phyloP scores from a whole-genome alignment of 2,797 vertebrate species.

The Nothura maculosa region DNA sequence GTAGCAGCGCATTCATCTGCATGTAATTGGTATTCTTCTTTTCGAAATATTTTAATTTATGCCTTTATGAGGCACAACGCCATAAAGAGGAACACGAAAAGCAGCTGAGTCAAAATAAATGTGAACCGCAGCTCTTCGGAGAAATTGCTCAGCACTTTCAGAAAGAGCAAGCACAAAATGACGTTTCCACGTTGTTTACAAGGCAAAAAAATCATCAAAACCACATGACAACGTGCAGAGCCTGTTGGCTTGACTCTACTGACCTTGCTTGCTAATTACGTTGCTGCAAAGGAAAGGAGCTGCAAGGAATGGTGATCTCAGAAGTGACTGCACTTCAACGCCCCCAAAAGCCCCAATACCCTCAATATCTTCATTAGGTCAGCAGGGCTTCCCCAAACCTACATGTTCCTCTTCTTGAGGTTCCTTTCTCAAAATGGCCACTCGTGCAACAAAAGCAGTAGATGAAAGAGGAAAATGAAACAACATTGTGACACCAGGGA shows the following conservation, averaged over 20 bases:
- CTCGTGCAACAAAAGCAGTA: neutral
- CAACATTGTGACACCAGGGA: accelerated
- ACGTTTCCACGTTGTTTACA: neutral
- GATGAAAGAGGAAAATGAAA: neutral
- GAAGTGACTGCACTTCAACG: neutral
- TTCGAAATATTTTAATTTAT: neutral
- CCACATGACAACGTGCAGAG: neutral
- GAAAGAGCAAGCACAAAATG: neutral
- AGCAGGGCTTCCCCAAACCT: neutral
- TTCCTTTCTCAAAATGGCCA: neutral
- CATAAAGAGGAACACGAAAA: neutral
- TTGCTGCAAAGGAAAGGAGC: neutral
- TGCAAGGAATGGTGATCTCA: neutral
- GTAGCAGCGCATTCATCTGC: neutral
- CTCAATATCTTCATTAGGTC: neutral
- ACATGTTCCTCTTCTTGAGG: accelerated
- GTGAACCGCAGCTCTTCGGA: neutral
- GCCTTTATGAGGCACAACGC: neutral
- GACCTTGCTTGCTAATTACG: neutral
- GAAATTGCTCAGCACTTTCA: conserved; percentile 14
- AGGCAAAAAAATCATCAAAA: neutral
- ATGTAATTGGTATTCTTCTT: neutral
- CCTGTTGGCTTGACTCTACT: neutral
- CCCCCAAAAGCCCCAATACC: neutral
- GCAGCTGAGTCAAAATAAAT: neutral